Evolutionary conservation across 2,888 invertebrate genomes (phyloP).

Genomic region (Agrochola lota): DNA sequence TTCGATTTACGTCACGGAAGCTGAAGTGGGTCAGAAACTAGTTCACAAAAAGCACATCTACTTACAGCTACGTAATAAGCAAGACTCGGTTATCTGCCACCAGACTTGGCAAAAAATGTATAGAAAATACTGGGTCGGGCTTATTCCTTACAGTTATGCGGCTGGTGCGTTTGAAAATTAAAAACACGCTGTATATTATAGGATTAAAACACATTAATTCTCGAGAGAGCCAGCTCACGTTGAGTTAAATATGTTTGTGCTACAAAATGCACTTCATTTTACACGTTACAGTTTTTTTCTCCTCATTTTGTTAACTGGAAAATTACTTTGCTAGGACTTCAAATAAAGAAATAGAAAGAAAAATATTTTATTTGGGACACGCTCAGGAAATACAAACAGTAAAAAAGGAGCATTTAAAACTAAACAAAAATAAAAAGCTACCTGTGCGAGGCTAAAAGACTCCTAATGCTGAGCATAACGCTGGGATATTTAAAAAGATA

Average conservation of each 20-base stretch:
- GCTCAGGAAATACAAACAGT: too few species aligned
- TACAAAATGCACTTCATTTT: constrained; percentile 31
- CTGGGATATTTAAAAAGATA: too few species aligned
- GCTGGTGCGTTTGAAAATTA: constrained; percentile 40
- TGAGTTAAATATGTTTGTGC: constrained; percentile 45
- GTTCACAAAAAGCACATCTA: constrained; percentile 62
- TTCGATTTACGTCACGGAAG: constrained; percentile 63
- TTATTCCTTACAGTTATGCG: constrained; percentile 38
- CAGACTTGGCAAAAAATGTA: constrained; percentile 58
- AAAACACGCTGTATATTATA: constrained; percentile 44
- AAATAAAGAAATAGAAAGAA: too few species aligned
- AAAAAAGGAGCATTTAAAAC: too few species aligned
- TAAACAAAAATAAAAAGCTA: too few species aligned
- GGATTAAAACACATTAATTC: constrained; percentile 41
- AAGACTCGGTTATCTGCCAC: constrained; percentile 53
- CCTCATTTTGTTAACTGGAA: background rate
- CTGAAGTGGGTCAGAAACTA: constrained; percentile 68
- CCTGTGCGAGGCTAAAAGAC: too few species aligned
- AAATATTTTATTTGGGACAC: too few species aligned
- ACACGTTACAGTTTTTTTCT: background rate
- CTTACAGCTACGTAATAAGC: constrained; percentile 59
- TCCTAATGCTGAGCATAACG: too few species aligned
- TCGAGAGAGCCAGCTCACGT: constrained; percentile 18
- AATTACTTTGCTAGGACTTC: background rate
- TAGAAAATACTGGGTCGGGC: constrained; percentile 49